These are phyloP conservation scores for Leptestheria dahalacensis DNA, from an alignment of 1,140 invertebrate species.

Conservation along the genomic window DNA sequence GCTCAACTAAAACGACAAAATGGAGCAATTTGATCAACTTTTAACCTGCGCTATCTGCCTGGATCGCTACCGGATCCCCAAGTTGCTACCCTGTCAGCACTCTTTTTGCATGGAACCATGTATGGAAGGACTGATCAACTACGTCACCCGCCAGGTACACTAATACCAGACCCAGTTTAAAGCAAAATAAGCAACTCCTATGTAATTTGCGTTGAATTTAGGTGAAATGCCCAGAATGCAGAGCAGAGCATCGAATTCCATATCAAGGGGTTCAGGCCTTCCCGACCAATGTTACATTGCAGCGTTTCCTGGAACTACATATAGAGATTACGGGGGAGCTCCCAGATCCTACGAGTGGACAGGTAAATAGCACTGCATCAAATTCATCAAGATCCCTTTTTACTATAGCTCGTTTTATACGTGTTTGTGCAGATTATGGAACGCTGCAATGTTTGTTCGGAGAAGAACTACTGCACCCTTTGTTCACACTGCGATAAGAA, in stretches of 20 bases:
- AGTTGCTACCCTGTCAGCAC: slow-evolving; percentile 96
- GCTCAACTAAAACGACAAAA: slow-evolving; percentile 32
- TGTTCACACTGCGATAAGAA: slow-evolving; percentile 83
- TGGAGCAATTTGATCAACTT: slow-evolving; percentile 95
- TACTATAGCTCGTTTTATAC: no score
- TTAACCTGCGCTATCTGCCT: slow-evolving; percentile 95
- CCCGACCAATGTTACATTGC: slow-evolving; percentile 89
- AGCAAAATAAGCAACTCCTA: not conserved
- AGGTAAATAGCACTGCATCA: slow-evolving; percentile 18
- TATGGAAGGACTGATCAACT: slow-evolving; percentile 91
- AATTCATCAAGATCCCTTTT: not conserved
- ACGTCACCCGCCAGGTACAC: slow-evolving; percentile 70
- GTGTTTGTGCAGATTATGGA: slow-evolving; percentile 30
- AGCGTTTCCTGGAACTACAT: slow-evolving; percentile 85
- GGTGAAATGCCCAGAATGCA: slow-evolving; percentile 97
- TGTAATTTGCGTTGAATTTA: slow-evolving; percentile 27
- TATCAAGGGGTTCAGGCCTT: slow-evolving; percentile 90
- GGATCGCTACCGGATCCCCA: slow-evolving; percentile 91
- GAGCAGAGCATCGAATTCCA: slow-evolving; percentile 90
- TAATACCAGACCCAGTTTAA: not conserved
- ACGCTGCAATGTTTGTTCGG: slow-evolving; percentile 59
- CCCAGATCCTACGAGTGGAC: slow-evolving; percentile 66
- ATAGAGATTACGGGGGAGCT: slow-evolving; percentile 83
- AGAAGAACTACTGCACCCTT: slow-evolving; percentile 79
- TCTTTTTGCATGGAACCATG: slow-evolving; percentile 98